Conservation (phyloP, 2,113 vertebrate species). For the Lophura nycthemera region DNA sequence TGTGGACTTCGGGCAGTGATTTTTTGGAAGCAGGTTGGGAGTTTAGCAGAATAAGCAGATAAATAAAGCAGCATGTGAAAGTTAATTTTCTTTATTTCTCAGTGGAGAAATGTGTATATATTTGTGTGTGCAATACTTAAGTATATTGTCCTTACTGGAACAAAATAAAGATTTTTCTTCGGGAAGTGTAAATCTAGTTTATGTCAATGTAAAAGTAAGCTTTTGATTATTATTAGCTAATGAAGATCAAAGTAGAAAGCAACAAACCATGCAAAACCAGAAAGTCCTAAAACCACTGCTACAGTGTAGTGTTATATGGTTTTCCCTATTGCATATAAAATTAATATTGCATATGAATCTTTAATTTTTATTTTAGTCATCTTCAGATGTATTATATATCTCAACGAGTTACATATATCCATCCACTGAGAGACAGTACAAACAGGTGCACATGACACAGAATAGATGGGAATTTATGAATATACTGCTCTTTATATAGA, state of each 20-base stretch:
- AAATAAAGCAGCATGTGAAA: not conserved
- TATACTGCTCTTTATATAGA: constrained; percentile 33
- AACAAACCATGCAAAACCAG: not conserved
- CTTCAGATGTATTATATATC: not conserved
- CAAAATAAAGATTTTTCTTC: not conserved
- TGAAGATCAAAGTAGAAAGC: not conserved
- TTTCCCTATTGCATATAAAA: not conserved
- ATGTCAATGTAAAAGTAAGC: not conserved
- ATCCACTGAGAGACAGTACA: not conserved
- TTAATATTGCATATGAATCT: not conserved
- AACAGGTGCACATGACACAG: constrained; percentile 51
- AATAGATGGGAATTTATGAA: constrained; percentile 39
- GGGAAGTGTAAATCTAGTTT: not conserved
- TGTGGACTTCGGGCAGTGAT: not conserved
- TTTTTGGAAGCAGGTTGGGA: not conserved
- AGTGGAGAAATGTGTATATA: not conserved
- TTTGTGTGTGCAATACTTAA: not conserved
- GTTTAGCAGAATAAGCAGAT: not conserved
- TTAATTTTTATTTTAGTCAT: constrained; percentile 37
- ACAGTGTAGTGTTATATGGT: not conserved
- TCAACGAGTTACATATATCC: not conserved
- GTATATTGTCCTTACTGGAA: not conserved
- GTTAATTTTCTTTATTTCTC: not conserved
- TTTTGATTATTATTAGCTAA: not conserved
- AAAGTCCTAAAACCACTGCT: not conserved